Evolutionary conservation across 2,888 invertebrate species (phyloP), one percentile per base, ranked within the genome.

Genomic region (Julus scanicus): DNA sequence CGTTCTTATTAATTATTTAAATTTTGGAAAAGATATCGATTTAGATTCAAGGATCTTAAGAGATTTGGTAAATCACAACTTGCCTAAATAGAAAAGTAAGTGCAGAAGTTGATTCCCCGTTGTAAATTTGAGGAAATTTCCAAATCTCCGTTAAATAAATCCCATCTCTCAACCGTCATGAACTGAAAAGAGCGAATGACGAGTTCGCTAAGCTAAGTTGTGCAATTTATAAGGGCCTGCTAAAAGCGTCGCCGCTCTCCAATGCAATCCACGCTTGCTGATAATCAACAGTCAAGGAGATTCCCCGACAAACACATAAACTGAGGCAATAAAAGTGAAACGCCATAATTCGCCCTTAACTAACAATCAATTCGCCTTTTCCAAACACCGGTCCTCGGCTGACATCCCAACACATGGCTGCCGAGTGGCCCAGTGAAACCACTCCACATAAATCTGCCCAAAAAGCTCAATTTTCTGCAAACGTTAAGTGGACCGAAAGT

Each of bases 281-380:
- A 63, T 63, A 63, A 63, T 63, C 63, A 20, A 63, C 20, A 63
- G 63, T 63, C 63, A 63, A 63, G 63, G 63, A 63, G 63, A 63
- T 63, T 63, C 63, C 63, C 63, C 20, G 20, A 2, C 63, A 63
- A 63, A 63, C 63, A 63, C 63, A 63, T 63, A 63, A 63, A 63
- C 63, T 29, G 63, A 63, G 20, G 63, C 63, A 63, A 63, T 63
- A 63, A 63, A 63, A 63, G 63, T 15, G 63, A 63, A 63, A 63
- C 63, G 63, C 63, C 63, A 63, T 63, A 63, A 63, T 63, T 63
- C 63, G 63, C 15, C 63, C 63, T 63, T 63, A 63, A 63, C 63
- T 63, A 63, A 63, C 63, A 63, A 63, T 63, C 63, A 63, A 63
- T 63, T 63, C 63, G 63, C 63, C 63, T 63, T 63, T 2, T n/a